Evolutionary conservation across 2,113 vertebrate species (phyloP), one percentile per base, ranked within the genome.

Genomic region (Thinocorus orbignyianus): DNA sequence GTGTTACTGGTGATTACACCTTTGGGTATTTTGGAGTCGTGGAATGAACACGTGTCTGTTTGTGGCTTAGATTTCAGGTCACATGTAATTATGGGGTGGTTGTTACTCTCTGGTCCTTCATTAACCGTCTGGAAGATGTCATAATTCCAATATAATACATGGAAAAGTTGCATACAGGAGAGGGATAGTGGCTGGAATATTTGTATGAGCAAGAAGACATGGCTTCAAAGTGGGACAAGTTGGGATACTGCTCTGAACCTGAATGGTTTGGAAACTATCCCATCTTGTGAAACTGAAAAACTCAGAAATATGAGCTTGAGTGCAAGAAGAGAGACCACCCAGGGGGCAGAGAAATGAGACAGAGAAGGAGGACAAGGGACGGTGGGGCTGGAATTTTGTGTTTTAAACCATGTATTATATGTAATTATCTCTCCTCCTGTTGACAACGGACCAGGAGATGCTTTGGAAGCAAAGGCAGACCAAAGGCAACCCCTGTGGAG

Each of bases 91-190:
- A 7, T 1, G 6, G 66, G 35, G 28, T 20, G 51, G 31, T 35
- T 91, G 25, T 69, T 81, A 49, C 25, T 62, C 39, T 3, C 2
- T 77, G 79, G 72, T 62, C 87, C 49, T 23, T 62, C 60, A 17
- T 80, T n/a, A 85, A 44, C 42, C 1, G 0, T 82, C 51, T n/a
- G 60, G 57, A 93, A 88, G 76, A 76, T 65, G 86, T 49, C 44
- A 81, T 83, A 91, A 95, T 97, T 94, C 65, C 62, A 68, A 64
- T 96, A 88, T 95, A 97, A 95, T 90, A 87, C 86, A 88, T 91
- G 95, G 86, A 81, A 89, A 33, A 2, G 2, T 65, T 35, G 41
- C 0, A 1, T 17, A 37, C 51, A 54, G 37, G 24, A 78, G 52
- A 13, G 61, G 60, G 28, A 17, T 76, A 13, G 33, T 83, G 55